Conservation (phyloP, 1,140 invertebrate genomes). For the Galendromus occidentalis region DNA sequence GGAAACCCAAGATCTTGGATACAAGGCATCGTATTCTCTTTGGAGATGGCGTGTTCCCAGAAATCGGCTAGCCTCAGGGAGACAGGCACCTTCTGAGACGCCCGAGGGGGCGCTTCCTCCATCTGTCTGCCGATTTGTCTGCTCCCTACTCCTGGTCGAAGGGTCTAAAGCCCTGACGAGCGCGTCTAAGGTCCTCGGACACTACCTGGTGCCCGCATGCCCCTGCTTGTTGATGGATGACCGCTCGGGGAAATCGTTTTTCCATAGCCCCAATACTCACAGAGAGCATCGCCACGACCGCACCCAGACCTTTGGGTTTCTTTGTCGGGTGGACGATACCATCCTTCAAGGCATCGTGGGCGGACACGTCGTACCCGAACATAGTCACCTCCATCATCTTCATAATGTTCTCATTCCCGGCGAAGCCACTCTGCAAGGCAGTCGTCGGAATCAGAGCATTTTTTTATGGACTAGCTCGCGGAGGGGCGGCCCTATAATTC, state of each 20-base stretch:
- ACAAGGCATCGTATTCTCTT: too few species aligned
- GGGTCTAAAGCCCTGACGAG: neutral
- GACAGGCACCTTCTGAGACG: too few species aligned
- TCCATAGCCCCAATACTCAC: neutral
- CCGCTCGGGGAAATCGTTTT: neutral
- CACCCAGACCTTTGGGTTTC: neutral
- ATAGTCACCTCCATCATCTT: neutral
- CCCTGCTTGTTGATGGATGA: neutral
- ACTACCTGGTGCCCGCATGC: neutral
- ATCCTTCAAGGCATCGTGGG: neutral
- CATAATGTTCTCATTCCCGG: neutral
- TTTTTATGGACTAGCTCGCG: neutral
- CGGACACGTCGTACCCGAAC: neutral
- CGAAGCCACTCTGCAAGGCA: neutral
- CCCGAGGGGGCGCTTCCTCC: too few species aligned
- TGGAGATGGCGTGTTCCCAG: too few species aligned
- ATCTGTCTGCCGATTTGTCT: too few species aligned
- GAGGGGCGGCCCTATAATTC: neutral
- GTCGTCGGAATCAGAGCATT: neutral
- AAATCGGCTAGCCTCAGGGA: too few species aligned
- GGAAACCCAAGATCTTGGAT: too few species aligned
- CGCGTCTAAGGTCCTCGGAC: neutral
- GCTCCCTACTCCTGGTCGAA: neutral
- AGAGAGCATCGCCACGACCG: neutral
- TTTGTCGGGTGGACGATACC: neutral